These are phyloP conservation scores for Ceratitis capitata DNA, from an alignment of 1,140 invertebrate genomes.

Conservation along the genomic window DNA sequence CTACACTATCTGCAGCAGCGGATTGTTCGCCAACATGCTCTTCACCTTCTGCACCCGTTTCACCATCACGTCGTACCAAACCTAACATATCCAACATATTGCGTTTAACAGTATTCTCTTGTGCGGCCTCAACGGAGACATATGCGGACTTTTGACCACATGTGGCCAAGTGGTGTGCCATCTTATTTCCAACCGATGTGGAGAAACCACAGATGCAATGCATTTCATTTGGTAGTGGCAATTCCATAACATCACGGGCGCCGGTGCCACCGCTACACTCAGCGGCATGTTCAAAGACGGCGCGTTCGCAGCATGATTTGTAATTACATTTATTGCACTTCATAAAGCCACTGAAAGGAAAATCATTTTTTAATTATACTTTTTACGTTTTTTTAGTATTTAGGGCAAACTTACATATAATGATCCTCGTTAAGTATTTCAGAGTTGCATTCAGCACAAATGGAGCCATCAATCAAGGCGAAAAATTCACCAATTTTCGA, in stretches of 20 bases:
- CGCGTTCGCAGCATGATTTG: conserved; percentile 78
- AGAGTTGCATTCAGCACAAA: conserved; percentile 59
- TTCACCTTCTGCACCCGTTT: conserved; percentile 51
- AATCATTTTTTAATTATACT: no score
- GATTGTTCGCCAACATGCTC: conserved; percentile 46
- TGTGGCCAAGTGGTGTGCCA: conserved; percentile 72
- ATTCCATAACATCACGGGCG: conserved; percentile 64
- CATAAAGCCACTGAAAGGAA: conserved; percentile 71
- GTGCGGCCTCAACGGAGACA: conserved; percentile 69
- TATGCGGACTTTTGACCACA: conserved; percentile 74
- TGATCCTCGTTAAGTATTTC: conserved; percentile 58
- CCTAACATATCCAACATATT: conserved; percentile 70
- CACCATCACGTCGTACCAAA: conserved; percentile 65
- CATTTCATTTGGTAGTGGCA: conserved; percentile 70
- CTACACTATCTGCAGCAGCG: conserved; percentile 36
- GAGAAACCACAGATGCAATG: conserved; percentile 80
- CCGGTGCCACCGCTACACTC: conserved; percentile 68
- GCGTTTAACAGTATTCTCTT: conserved; percentile 68
- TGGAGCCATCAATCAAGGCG: conserved; percentile 55
- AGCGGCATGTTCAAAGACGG: conserved; percentile 76
- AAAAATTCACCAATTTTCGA: conserved; percentile 56
- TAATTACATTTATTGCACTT: conserved; percentile 80
- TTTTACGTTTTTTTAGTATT: neutral
- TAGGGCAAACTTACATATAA: conserved; percentile 52
- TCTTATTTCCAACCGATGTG: conserved; percentile 74